Evolutionary conservation across 2,888 invertebrate species (phyloP).

Genomic region (Cantharis flavilabris): DNA sequence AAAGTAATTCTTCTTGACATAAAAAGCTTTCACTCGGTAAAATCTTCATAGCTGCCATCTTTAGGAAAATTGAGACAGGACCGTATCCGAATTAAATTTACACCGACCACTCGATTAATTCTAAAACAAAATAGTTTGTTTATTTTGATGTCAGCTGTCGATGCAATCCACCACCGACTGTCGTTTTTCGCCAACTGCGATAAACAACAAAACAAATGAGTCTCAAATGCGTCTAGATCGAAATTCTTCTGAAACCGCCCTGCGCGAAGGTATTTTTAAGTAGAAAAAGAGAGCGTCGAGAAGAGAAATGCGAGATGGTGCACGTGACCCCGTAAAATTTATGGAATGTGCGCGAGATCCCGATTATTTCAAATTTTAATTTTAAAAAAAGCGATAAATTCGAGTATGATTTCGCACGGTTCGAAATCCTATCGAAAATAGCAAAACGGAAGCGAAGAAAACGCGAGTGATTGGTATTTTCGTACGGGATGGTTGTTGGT

Average conservation of each 20-base stretch:
- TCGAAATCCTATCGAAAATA: background rate
- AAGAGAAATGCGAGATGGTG: background rate
- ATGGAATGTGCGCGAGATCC: background rate
- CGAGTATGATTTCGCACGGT: background rate
- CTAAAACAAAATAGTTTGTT: background rate
- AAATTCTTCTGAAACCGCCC: background rate
- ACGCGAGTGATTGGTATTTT: conserved; percentile 5
- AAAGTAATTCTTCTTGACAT: conserved; percentile 11
- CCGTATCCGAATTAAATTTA: background rate
- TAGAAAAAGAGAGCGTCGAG: background rate
- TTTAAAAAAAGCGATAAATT: background rate
- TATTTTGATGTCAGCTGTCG: background rate
- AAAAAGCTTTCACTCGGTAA: conserved; percentile 29
- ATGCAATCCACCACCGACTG: background rate
- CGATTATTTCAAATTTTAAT: background rate
- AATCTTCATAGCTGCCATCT: conserved; percentile 42
- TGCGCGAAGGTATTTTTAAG: background rate
- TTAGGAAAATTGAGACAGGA: conserved; percentile 14
- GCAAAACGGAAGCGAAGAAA: background rate
- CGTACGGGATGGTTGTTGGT: background rate
- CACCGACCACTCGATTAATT: background rate
- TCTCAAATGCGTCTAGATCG: background rate
- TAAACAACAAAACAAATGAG: background rate
- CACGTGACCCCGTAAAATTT: background rate
- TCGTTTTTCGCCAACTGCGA: background rate